Evolutionary conservation across 2,113 vertebrate species (phyloP).

Genomic region (Pseudopipra pipra): DNA sequence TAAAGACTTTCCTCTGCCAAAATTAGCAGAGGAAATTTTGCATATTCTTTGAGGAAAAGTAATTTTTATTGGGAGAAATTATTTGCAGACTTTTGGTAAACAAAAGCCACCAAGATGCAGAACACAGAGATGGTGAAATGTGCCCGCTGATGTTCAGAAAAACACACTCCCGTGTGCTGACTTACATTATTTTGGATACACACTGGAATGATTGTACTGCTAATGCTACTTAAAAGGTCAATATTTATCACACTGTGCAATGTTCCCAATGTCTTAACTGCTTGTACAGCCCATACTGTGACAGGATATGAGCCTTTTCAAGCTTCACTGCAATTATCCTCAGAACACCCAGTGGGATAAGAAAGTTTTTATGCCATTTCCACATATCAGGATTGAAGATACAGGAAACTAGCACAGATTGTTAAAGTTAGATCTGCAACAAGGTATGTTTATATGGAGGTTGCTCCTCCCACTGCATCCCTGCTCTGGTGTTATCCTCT

Average conservation of each 20-base stretch:
- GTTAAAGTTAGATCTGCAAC: neutral
- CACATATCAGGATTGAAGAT: neutral
- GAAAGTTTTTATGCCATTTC: neutral
- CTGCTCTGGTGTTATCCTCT: neutral
- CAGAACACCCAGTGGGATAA: neutral
- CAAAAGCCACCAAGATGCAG: neutral
- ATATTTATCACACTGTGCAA: conserved; percentile 35
- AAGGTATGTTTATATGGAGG: neutral
- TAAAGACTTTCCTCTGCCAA: neutral
- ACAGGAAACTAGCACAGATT: neutral
- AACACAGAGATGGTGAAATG: neutral
- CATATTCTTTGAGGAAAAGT: neutral
- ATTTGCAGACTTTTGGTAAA: neutral
- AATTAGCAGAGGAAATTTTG: neutral
- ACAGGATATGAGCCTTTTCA: neutral
- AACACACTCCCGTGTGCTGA: neutral
- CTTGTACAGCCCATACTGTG: neutral
- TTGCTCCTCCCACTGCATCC: neutral
- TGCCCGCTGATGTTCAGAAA: neutral
- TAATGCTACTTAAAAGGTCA: conserved; percentile 44
- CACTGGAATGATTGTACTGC: neutral
- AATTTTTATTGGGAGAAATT: neutral
- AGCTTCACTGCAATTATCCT: neutral
- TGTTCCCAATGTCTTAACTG: neutral
- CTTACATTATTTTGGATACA: neutral